A percentile compares a stretch with the other conserved stretches of the same genome.
These are phyloP conservation scores for Sussaba pulchella DNA, from an alignment of 2,888 invertebrate species.

Conservation along the genomic window DNA sequence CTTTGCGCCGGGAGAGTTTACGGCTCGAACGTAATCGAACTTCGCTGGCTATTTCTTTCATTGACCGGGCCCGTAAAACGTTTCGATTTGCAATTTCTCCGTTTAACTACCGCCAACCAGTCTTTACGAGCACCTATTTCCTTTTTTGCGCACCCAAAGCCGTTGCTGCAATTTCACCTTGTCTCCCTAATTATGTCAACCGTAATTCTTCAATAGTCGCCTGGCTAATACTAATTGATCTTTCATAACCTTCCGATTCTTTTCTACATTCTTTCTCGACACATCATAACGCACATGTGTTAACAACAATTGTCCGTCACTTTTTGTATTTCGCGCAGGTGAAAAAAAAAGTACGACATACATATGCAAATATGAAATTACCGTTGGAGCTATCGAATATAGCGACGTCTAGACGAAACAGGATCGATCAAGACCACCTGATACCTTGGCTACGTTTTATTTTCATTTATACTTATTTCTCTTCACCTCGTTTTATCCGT, in stretches of 20 bases:
- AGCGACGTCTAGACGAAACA: slow-evolving; percentile 54
- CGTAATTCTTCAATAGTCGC: background rate
- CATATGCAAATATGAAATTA: slow-evolving; percentile 39
- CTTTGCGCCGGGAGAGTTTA: slow-evolving; percentile 63
- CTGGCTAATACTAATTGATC: background rate
- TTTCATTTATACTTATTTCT: slow-evolving; percentile 39
- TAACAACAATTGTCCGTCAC: background rate
- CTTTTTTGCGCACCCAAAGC: background rate
- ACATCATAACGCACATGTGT: background rate
- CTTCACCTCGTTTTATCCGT: slow-evolving; percentile 30
- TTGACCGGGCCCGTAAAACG: slow-evolving; percentile 78
- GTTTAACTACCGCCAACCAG: slow-evolving; percentile 75
- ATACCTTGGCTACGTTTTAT: slow-evolving; percentile 47
- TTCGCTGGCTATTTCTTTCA: slow-evolving; percentile 74
- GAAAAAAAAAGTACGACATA: background rate
- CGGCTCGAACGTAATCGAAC: slow-evolving; percentile 72
- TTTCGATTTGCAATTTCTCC: slow-evolving; percentile 80
- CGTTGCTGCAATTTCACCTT: background rate
- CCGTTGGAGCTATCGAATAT: slow-evolving; percentile 36
- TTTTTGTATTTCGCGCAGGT: background rate
- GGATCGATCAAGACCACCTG: slow-evolving; percentile 54
- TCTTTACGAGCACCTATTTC: slow-evolving; percentile 67
- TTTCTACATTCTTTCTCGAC: background rate
- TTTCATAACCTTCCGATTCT: background rate
- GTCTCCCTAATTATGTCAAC: background rate